Conservation (phyloP, 1,140 invertebrate species). For the Orchesella cincta region DNA sequence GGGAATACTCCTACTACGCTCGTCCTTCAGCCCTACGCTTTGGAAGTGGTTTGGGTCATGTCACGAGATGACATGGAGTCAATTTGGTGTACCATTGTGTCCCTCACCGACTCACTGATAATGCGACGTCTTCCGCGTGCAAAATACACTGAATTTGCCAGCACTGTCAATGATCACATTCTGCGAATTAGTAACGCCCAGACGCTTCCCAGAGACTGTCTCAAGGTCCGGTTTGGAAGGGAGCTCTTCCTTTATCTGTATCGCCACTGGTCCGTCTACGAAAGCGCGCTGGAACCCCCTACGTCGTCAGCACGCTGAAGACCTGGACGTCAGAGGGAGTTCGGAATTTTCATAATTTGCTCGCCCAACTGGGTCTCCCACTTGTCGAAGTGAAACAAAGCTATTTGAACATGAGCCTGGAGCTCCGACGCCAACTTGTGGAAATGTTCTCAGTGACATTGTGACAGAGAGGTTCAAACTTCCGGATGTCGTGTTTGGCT, state of each 20-base stretch:
- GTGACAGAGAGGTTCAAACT: constrained; percentile 78
- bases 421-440: constrained; percentile 71
- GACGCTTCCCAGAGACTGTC: constrained; percentile 57
- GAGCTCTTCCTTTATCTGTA: constrained; percentile 79
- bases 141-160: constrained; percentile 72
- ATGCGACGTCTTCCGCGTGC: constrained; percentile 70
- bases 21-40: constrained; percentile 71
- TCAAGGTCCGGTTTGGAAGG: constrained; percentile 77
- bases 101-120: constrained; percentile 77
- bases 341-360: constrained; percentile 77
- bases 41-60: constrained; percentile 84
- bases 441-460: constrained; percentile 70
- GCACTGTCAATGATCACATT: constrained; percentile 74
- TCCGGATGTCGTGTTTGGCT: constrained; percentile 69
- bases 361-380: constrained; percentile 92
- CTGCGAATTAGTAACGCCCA: constrained; percentile 65
- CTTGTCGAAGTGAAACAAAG: constrained; percentile 81
- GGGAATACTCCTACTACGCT: constrained; percentile 83
- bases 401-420: constrained; percentile 78
- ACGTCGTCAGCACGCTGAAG: constrained; percentile 70
- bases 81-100: constrained; percentile 82
- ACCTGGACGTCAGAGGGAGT: constrained; percentile 84
- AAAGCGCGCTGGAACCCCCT: constrained; percentile 76
- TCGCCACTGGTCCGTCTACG: constrained; percentile 87
- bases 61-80: constrained; percentile 82